These are phyloP conservation scores for Holcopasites calliopsidis DNA, from an alignment of 1,140 invertebrate genomes.

Conservation along the genomic window DNA sequence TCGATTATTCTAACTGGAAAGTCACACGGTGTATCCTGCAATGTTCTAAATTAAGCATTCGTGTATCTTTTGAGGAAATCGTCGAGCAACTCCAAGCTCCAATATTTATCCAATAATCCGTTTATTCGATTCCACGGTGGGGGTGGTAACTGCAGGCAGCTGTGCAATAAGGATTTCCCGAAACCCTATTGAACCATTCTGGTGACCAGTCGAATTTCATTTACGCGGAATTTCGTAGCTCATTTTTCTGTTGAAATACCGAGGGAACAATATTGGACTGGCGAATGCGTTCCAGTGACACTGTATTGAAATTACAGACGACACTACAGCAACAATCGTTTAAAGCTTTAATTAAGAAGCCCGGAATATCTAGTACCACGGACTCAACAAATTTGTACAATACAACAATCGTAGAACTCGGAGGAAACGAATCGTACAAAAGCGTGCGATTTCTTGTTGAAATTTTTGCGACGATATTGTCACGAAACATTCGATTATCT, in stretches of 20 bases:
- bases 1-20: not conserved
- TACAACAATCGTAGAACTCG: too few relatives aligned
- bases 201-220: not conserved
- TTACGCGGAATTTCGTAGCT: not conserved
- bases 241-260: not conserved
- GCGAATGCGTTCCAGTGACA: too few relatives aligned
- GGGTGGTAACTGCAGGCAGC: not conserved
- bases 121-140: not conserved
- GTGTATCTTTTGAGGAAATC: not conserved
- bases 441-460: not conserved
- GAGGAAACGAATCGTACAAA: constrained; percentile 5
- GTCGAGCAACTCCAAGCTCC: not conserved
- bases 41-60: not conserved
- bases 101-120: constrained; percentile 1
- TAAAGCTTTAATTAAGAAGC: too few relatives aligned
- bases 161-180: not conserved
- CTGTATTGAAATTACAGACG: too few relatives aligned
- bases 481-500: too few relatives aligned
- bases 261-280: too few relatives aligned
- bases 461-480: not conserved
- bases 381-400: too few relatives aligned
- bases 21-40: not conserved
- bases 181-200: not conserved
- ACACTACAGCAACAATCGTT: too few relatives aligned
- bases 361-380: too few relatives aligned